Evolutionary conservation across 2,888 invertebrate genomes (phyloP).

Genomic region (Trissolcus japonicus): DNA sequence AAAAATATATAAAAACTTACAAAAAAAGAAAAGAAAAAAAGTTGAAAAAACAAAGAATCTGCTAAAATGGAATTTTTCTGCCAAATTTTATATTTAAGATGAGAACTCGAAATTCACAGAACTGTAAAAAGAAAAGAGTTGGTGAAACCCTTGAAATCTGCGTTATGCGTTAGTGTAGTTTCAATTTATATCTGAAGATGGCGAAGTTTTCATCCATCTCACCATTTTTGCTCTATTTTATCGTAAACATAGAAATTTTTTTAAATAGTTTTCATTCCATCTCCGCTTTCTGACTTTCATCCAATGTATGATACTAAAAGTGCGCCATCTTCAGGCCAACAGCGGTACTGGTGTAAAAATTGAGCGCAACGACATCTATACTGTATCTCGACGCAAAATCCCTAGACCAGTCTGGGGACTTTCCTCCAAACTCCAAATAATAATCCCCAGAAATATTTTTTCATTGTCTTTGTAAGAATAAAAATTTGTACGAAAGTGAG

Average conservation of each 20-base stretch:
- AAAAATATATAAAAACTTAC: too few species aligned
- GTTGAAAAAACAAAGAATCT: background rate
- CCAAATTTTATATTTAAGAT: too few species aligned
- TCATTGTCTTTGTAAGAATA: too few species aligned
- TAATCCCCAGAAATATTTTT: too few species aligned
- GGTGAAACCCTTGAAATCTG: conserved; percentile 1
- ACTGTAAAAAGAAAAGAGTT: background rate
- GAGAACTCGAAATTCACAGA: too few species aligned
- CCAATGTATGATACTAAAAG: background rate
- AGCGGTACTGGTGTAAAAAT: conserved; percentile 5
- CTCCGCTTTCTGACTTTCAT: background rate
- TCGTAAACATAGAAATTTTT: background rate
- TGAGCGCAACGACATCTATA: conserved; percentile 1
- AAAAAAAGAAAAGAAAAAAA: too few species aligned
- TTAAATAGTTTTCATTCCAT: background rate
- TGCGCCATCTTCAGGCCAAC: conserved; percentile 10
- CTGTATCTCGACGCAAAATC: too few species aligned
- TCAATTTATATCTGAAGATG: background rate
- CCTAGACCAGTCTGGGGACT: too few species aligned
- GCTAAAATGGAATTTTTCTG: background rate
- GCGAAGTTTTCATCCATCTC: conserved; percentile 2
- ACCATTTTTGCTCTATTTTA: background rate
- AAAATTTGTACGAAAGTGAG: too few species aligned
- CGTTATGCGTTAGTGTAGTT: background rate
- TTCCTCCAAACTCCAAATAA: too few species aligned